phyloP scores from a whole-genome alignment of 1,140 invertebrate species.

The Oncopeltus fasciatus region DNA sequence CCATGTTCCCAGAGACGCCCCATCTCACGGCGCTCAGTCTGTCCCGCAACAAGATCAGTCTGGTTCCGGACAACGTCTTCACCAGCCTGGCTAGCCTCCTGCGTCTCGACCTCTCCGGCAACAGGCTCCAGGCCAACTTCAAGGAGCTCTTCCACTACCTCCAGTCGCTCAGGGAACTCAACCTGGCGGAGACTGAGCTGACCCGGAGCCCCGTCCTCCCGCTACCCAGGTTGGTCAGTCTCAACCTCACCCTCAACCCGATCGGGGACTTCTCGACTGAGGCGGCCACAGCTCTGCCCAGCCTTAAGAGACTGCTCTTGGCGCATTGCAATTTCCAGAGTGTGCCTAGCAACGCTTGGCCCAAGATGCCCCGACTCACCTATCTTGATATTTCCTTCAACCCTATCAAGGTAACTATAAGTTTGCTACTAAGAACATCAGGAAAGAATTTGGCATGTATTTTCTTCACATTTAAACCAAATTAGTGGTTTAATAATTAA shows the following conservation, averaged over 20 bases:
- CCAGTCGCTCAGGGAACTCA: constrained; percentile 59
- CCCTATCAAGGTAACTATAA: constrained; percentile 43
- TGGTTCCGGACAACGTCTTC: constrained; percentile 78
- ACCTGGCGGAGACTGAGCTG: constrained; percentile 56
- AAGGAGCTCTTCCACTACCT: constrained; percentile 79
- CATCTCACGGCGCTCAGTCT: constrained; percentile 62
- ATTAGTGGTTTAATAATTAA: too few relatives aligned
- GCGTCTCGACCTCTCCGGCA: constrained; percentile 63
- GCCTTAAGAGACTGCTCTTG: constrained; percentile 47
- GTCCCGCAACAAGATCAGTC: constrained; percentile 63
- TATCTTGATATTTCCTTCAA: constrained; percentile 48
- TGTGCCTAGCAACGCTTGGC: constrained; percentile 45
- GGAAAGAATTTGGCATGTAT: too few relatives aligned
- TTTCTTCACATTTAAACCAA: too few relatives aligned
- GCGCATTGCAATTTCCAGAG: constrained; percentile 48
- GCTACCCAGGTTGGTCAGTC: constrained; percentile 49
- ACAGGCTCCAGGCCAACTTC: constrained; percentile 66
- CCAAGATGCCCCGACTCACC: constrained; percentile 40
- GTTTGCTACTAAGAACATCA: too few relatives aligned
- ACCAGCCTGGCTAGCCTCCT: constrained; percentile 61
- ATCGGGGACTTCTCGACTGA: constrained; percentile 44
- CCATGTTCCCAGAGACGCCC: constrained; percentile 67
- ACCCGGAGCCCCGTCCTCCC: constrained; percentile 55
- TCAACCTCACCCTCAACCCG: constrained; percentile 61
- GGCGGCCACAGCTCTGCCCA: constrained; percentile 45